A percentile compares a stretch with the other conserved stretches of the same genome.
These are phyloP conservation scores for Thamnophis sirtalis DNA, from an alignment of 2,113 vertebrate species.

Conservation along the genomic window DNA sequence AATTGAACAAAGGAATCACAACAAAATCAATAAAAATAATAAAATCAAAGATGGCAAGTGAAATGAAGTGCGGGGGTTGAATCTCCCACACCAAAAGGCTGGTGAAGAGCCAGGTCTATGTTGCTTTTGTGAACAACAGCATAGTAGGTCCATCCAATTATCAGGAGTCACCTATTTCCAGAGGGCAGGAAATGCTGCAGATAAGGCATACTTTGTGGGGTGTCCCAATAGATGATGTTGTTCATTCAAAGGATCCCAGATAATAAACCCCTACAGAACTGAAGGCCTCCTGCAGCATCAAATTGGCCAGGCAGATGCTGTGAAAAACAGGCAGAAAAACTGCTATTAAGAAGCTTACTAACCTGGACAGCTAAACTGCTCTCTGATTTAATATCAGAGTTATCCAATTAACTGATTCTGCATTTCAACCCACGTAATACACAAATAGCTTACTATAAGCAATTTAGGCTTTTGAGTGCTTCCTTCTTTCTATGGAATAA, in stretches of 20 bases:
- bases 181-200: background rate
- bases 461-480: background rate
- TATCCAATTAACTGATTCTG: conserved; percentile 18
- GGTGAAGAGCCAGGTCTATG: background rate
- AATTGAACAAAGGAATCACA: background rate
- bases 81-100: background rate
- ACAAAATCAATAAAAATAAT: background rate
- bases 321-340: conserved; percentile 11
- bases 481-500: background rate
- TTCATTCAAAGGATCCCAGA: background rate
- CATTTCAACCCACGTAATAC: background rate
- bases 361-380: conserved; percentile 28
- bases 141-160: background rate
- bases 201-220: background rate
- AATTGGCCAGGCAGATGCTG: background rate
- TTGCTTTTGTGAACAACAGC: background rate
- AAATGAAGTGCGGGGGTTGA: background rate
- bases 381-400: conserved; percentile 27
- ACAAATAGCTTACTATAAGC: background rate
- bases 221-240: background rate
- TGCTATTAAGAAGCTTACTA: background rate
- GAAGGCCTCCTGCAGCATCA: background rate
- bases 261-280: background rate
- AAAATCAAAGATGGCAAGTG: background rate
- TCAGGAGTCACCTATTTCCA: background rate